phyloP scores from a whole-genome alignment of 2,797 vertebrate species.

The Falco peregrinus region DNA sequence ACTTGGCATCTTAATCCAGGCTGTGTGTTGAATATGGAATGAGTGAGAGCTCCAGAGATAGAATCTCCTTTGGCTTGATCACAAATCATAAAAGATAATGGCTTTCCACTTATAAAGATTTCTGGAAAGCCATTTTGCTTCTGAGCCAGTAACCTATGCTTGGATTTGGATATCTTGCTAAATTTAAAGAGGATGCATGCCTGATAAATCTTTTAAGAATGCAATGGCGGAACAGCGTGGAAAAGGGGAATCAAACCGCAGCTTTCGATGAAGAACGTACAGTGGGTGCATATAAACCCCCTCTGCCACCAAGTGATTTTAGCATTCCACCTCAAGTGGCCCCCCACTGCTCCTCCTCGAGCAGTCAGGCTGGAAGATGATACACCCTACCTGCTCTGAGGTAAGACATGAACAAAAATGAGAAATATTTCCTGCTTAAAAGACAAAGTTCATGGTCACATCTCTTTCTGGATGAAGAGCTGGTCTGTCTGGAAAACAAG shows the following conservation, averaged over 20 bases:
- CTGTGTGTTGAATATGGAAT: conserved; percentile 16
- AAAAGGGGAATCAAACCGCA: not conserved
- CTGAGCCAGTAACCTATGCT: conserved; percentile 22
- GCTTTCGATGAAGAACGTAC: not conserved
- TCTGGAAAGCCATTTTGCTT: conserved; percentile 37
- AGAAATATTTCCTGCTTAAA: not conserved
- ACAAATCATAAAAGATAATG: conserved; percentile 39
- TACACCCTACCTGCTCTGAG: not conserved
- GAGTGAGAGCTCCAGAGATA: not conserved
- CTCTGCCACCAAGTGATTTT: not conserved
- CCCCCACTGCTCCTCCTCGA: fast-evolving
- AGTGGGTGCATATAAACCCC: not conserved
- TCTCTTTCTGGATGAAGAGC: not conserved
- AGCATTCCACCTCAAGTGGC: not conserved
- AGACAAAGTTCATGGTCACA: not conserved
- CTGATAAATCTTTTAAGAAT: not conserved
- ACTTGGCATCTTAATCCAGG: conserved; percentile 43
- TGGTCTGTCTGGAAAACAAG: not conserved
- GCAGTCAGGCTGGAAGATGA: not conserved
- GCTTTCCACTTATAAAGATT: not conserved
- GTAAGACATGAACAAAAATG: not conserved
- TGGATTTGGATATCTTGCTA: not conserved
- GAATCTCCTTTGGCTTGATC: conserved; percentile 50
- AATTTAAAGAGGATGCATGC: not conserved
- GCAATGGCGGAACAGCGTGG: not conserved